Percentiles rank a stretch among this genome's conserved stretches.
Evolutionary conservation across 2,797 vertebrate genomes (phyloP).

Genomic region (Hemibagrus guttatus): DNA sequence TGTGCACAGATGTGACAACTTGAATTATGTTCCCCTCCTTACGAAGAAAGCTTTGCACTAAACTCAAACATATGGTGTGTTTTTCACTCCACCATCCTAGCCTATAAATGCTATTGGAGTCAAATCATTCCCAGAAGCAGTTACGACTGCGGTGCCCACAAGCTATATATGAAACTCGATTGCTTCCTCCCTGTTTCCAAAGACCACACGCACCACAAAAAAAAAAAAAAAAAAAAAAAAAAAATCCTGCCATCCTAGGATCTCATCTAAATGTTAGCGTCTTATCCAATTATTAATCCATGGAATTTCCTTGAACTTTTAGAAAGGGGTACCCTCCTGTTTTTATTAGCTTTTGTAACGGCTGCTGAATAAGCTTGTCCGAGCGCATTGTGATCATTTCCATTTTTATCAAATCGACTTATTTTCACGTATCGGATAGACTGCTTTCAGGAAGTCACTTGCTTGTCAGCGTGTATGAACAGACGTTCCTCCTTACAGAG

Average conservation of each 20-base stretch:
- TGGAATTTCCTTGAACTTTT: slow-evolving; percentile 74
- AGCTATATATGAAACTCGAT: slow-evolving; percentile 80
- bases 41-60: slow-evolving; percentile 87
- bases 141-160: slow-evolving; percentile 78
- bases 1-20: slow-evolving; percentile 90
- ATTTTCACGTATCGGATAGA: slow-evolving; percentile 1
- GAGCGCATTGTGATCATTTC: slow-evolving; percentile 59
- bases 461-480: slow-evolving; percentile 38
- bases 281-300: slow-evolving; percentile 89
- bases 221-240: not conserved
- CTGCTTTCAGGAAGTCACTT: slow-evolving; percentile 37
- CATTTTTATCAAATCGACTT: slow-evolving; percentile 63
- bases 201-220: slow-evolving; percentile 71
- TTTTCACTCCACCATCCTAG: slow-evolving; percentile 76
- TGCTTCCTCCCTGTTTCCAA: slow-evolving; percentile 78
- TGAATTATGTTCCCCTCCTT: slow-evolving; percentile 86
- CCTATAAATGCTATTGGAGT: slow-evolving; percentile 84
- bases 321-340: slow-evolving; percentile 58
- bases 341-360: slow-evolving; percentile 63
- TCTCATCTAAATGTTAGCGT: slow-evolving; percentile 79
- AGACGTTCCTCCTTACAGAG: slow-evolving; percentile 37
- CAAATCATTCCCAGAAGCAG: slow-evolving; percentile 82
- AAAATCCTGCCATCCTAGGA: slow-evolving; percentile 73
- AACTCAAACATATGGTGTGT: slow-evolving; percentile 88
- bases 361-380: slow-evolving; percentile 47